Base-by-base conservation (phyloP, 2,888 invertebrate species). In the Branchipolynoe longqiensis region DNA sequence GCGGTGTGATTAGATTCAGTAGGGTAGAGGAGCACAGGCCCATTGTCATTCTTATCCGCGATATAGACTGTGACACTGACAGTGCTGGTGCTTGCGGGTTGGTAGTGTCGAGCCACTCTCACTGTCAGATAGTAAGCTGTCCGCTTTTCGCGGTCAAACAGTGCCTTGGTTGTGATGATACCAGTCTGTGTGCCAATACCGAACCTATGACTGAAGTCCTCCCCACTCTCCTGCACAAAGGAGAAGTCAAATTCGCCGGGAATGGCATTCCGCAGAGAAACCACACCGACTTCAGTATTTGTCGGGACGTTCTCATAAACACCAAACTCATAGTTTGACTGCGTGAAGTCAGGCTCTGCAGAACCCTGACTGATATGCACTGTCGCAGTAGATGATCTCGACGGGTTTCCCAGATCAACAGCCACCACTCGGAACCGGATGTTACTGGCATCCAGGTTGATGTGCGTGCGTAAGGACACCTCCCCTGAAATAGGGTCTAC, bases 41-140 rank as follows among this genome's bases (percentile, higher is more conserved):
- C 81, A 73, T 90, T 88, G 85, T 92, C 92, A 86, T 92, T 92
- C 36, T 89, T 88, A 85, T 92, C 92, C 0, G 86, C 85, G 0
- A 92, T 87, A 31, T 69, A 85, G 18, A 90, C 87, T 0, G 88
- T 87, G 3, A 90, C 90, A 28, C 85, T 87, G 88, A 88, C 87
- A 12, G 87, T 81, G 69, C 86, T 87, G 31, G 84, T 85, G 48
- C 64, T 74, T 14, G 87, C 85, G 38, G 86, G 85, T 12, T 84
- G 82, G 1, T 82, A 84, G 4, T 85, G 85, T 38, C 85, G 85
- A 18, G 78, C 58, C 3, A 88, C 88, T 18, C 73, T 36, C 48
- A 88, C 86, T 31, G 38, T 56, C 25, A 88, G 54, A 22, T 73
- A 69, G 74, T 85, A 82, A 31, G 36, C 85, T 22, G 86, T 38